Evolutionary conservation across 2,888 invertebrate genomes (phyloP), one percentile per base, ranked within the genome.

Genomic region (Tetragonula carbonaria): DNA sequence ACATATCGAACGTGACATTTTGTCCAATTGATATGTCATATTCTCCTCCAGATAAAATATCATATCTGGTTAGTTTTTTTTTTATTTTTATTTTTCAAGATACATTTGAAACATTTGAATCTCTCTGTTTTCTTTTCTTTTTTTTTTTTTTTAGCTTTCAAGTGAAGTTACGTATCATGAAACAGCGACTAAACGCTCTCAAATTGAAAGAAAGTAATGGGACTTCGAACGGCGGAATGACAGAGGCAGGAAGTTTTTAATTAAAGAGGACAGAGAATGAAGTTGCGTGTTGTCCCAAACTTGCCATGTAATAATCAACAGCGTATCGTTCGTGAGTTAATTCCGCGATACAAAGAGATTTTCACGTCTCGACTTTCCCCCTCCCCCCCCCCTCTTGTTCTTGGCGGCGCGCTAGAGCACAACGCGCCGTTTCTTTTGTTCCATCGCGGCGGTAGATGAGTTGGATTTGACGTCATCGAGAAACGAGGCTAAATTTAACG

Each of bases 401-500:
- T 33, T 21, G 21, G 13, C 13, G 14, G 38, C 65, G 14, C 38
- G 65, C 21, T 66, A 66, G 38, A 4, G 16, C 16, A 21, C 65
- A 38, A n/a, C 65, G 33, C n/a, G 38, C 38, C 38, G 55, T 57
- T 74, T 65, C 63, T 55, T 75, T 71, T 57, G 78, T 66, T 55
- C 63, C 21, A 28, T 63, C 18, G 63, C 38, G 67, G 55, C 68
- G 67, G 65, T 59, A 50, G 74, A 84, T 63, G 84, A 85, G 76
- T 79, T 65, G 68, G 18, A 53, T 79, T 78, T 65, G 68, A 78
- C 71, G 70, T 78, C 68, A 70, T 63, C 78, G 80, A 18, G 74
- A n/a, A 66, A 73, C 74, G 55, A 72, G 77, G 79, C 74, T 74
- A 74, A 87, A 88, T 88, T 90, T 82, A 86, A 80, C 76, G 63